phyloP scores from a whole-genome alignment of 2,797 vertebrate species.

The Falco rusticolus region DNA sequence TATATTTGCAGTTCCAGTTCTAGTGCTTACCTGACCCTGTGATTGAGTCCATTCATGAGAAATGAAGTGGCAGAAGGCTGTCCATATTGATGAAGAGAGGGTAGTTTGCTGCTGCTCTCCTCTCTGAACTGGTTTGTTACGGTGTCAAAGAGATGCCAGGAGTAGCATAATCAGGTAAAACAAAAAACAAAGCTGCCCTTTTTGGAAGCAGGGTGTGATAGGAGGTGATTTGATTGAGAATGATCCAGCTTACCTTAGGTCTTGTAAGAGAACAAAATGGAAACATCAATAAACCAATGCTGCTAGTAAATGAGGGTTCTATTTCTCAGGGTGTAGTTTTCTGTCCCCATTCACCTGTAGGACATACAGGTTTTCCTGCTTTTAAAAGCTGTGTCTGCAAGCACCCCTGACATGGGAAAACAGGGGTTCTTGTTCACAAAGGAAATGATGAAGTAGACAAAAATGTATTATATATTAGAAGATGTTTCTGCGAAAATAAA shows the following conservation, averaged over 20 bases:
- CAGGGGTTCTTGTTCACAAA: background rate
- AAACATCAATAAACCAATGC: background rate
- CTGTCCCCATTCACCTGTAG: background rate
- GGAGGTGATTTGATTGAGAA: background rate
- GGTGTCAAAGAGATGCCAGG: background rate
- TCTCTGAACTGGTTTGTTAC: background rate
- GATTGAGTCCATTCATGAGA: background rate
- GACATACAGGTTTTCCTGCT: background rate
- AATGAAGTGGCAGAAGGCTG: background rate
- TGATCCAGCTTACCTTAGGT: background rate
- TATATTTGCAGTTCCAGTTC: background rate
- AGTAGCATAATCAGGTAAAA: background rate
- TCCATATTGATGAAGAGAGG: background rate
- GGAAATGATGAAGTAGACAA: background rate
- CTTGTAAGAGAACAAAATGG: background rate
- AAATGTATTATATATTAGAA: background rate
- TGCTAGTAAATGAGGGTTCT: background rate
- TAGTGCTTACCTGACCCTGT: background rate
- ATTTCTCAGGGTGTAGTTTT: constrained; percentile 5
- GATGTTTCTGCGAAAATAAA: background rate
- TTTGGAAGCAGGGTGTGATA: background rate
- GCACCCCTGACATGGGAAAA: background rate
- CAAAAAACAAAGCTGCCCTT: background rate
- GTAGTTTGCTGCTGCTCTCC: background rate
- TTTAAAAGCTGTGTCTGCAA: background rate